phyloP scores from a whole-genome alignment of 1,140 invertebrate species.

The Oscheius sp. region DNA sequence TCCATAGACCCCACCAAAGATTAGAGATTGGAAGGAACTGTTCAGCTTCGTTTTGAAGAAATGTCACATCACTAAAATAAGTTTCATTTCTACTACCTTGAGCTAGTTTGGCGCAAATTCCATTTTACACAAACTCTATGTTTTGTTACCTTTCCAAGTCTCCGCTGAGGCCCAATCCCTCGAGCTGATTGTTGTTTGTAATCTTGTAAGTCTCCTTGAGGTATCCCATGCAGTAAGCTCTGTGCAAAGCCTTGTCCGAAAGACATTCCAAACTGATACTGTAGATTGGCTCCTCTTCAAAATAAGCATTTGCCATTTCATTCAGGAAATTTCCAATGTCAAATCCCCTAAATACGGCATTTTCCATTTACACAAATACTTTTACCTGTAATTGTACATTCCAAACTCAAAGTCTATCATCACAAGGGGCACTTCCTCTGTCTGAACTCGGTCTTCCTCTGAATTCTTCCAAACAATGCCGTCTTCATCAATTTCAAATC shows the following conservation, averaged over 20 bases:
- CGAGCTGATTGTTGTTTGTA: not conserved
- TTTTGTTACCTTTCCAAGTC: not conserved
- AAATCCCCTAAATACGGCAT: not conserved
- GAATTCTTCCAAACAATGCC: no score
- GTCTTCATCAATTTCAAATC: not conserved
- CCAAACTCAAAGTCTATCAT: slow-evolving; percentile 17
- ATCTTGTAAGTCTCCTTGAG: not conserved
- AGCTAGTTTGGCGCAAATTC: no score
- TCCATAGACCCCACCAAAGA: not conserved
- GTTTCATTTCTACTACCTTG: no score
- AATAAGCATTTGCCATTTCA: not conserved
- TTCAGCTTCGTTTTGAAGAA: not conserved
- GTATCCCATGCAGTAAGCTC: not conserved
- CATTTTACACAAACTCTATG: no score
- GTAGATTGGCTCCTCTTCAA: not conserved
- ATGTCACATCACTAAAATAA: not conserved
- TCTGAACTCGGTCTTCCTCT: no score
- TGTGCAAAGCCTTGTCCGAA: not conserved
- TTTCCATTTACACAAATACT: not conserved
- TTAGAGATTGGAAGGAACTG: not conserved
- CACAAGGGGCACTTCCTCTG: not conserved
- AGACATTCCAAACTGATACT: not conserved
- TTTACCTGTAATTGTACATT: slow-evolving; percentile 11
- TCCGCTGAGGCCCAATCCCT: not conserved
- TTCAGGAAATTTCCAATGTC: slow-evolving; percentile 6